These are phyloP conservation scores for Eidolon helvum DNA, from an alignment of 2,113 vertebrate species.

Conservation along the genomic window DNA sequence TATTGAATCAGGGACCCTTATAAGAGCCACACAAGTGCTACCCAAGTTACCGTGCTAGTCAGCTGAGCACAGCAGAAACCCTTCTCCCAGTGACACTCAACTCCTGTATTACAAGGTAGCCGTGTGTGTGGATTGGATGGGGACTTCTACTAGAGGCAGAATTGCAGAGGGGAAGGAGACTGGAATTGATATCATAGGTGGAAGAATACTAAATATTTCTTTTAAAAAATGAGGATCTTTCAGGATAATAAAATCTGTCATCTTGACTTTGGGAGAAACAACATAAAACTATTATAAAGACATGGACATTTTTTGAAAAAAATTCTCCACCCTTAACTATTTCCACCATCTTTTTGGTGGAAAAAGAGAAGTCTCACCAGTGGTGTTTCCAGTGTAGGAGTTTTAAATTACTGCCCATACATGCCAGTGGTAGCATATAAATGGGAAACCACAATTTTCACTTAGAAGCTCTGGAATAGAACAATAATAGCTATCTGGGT, in stretches of 20 bases:
- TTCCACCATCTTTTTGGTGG: neutral
- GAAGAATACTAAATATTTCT: slow-evolving; percentile 12
- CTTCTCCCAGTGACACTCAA: neutral
- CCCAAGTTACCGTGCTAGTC: slow-evolving; percentile 20
- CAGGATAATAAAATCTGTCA: slow-evolving; percentile 5
- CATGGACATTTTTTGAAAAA: neutral
- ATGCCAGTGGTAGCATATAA: neutral
- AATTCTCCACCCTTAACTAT: neutral
- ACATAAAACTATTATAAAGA: neutral
- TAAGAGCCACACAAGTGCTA: neutral
- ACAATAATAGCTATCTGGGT: neutral
- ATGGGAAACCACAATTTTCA: neutral
- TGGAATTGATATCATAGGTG: neutral
- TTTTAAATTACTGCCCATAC: neutral
- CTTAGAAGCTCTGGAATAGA: neutral
- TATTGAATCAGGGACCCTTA: neutral
- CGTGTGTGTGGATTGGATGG: neutral
- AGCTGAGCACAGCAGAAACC: slow-evolving; percentile 27
- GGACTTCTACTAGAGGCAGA: neutral
- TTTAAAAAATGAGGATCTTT: neutral
- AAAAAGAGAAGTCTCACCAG: neutral
- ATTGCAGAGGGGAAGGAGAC: neutral
- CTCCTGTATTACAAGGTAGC: neutral
- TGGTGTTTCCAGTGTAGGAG: neutral
- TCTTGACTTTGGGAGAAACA: neutral